Conservation (phyloP, 2,113 vertebrate genomes). For the Hirundichthys speculiger region DNA sequence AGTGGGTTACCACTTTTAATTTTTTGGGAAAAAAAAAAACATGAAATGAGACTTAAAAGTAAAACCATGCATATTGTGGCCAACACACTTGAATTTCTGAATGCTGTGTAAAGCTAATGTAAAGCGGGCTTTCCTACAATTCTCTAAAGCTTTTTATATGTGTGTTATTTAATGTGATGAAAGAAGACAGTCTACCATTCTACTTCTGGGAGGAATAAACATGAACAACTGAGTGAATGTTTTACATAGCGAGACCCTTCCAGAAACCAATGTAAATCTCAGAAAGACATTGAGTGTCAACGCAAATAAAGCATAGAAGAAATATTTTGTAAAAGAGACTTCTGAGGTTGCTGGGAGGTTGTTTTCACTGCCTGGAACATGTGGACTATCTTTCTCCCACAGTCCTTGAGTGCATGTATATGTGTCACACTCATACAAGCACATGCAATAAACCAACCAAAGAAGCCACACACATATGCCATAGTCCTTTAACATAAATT, state of each 20-base stretch:
- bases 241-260: conserved; percentile 20
- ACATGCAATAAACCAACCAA: background rate
- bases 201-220: no score
- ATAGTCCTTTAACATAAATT: conserved; percentile 24
- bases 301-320: conserved; percentile 43
- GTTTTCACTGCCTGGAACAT: conserved; percentile 44
- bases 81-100: no score
- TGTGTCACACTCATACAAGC: background rate
- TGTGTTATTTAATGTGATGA: no score
- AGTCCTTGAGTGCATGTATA: background rate
- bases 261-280: conserved; percentile 37
- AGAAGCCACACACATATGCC: conserved; percentile 13
- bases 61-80: no score
- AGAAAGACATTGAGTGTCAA: conserved; percentile 35
- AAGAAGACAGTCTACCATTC: no score
- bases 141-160: no score
- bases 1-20: no score
- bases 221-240: conserved; percentile 11
- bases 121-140: no score
- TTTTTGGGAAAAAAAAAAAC: no score
- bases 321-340: conserved; percentile 30
- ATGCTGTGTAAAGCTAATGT: no score
- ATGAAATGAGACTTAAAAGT: no score
- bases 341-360: conserved; percentile 37
- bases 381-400: conserved; percentile 4